phyloP scores from a whole-genome alignment of 2,113 vertebrate genomes.

The Lucifuga dentata region DNA sequence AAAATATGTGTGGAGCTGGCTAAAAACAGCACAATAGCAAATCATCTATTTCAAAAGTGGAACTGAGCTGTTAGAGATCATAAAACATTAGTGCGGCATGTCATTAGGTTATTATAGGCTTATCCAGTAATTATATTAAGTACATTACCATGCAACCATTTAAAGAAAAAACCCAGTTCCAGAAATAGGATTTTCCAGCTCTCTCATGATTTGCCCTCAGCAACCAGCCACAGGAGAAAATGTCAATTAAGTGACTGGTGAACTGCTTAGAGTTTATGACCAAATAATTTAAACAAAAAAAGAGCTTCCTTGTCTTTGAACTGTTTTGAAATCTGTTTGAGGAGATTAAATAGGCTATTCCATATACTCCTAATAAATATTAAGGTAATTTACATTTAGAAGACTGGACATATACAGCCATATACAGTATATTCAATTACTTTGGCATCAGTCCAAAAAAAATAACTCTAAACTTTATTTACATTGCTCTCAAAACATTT shows the following conservation, averaged over 20 bases:
- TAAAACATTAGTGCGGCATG: constrained; percentile 67
- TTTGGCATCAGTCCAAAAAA: too few species aligned
- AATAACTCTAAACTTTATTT: too few species aligned
- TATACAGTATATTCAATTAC: too few species aligned
- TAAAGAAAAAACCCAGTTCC: constrained; percentile 55
- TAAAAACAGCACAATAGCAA: constrained; percentile 65
- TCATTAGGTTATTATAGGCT: constrained; percentile 73
- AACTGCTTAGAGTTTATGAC: constrained; percentile 32
- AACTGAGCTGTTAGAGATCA: constrained; percentile 69
- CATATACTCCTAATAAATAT: neutral
- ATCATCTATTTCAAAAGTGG: constrained; percentile 55
- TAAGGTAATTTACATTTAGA: too few species aligned
- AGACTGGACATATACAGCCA: too few species aligned
- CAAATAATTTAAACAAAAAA: constrained; percentile 27
- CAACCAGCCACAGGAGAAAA: constrained; percentile 63
- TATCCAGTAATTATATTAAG: constrained; percentile 79
- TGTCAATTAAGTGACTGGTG: constrained; percentile 52
- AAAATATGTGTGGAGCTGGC: constrained; percentile 64
- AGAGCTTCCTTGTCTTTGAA: constrained; percentile 20
- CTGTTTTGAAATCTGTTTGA: constrained; percentile 9
- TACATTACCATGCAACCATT: constrained; percentile 62
- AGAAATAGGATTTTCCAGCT: constrained; percentile 74
- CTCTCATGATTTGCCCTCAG: constrained; percentile 56
- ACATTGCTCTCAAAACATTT: neutral
- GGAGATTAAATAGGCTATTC: constrained; percentile 9